phyloP scores from a whole-genome alignment of 2,797 vertebrate genomes.

The Alcedo quadribrachys region DNA sequence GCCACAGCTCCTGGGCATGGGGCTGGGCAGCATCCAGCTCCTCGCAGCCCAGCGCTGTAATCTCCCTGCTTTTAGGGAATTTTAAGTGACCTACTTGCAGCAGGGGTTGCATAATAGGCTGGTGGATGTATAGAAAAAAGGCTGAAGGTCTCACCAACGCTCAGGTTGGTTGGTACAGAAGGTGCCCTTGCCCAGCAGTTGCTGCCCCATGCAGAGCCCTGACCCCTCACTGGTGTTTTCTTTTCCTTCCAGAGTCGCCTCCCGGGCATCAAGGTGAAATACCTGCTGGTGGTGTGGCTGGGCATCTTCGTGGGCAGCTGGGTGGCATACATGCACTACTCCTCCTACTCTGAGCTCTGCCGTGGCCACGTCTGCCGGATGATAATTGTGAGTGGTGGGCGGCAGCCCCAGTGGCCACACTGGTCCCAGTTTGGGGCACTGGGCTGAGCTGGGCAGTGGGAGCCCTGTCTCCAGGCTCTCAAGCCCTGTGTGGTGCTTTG shows the following conservation, averaged over 20 bases:
- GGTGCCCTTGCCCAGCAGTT: rapidly evolving
- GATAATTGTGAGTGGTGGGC: conserved; percentile 88
- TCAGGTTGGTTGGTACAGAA: background rate
- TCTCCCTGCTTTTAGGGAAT: conserved; percentile 48
- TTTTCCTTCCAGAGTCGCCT: conserved; percentile 83
- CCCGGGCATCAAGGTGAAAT: conserved; percentile 93
- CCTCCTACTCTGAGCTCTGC: conserved; percentile 93
- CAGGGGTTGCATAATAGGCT: conserved; percentile 48
- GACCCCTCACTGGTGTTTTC: background rate
- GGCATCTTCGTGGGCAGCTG: conserved; percentile 92
- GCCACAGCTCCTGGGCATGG: rapidly evolving
- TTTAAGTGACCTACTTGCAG: conserved; percentile 67
- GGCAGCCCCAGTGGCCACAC: rapidly evolving
- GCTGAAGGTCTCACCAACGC: background rate
- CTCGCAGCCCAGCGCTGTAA: background rate
- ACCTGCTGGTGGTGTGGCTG: conserved; percentile 92
- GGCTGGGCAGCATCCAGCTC: background rate
- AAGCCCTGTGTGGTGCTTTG: background rate
- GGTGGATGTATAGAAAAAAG: background rate
- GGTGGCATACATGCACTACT: conserved; percentile 94
- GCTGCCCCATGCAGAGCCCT: background rate
- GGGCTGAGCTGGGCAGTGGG: background rate
- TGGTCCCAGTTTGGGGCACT: rapidly evolving
- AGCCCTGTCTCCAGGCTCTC: background rate
- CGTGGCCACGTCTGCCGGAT: conserved; percentile 90